phyloP scores from a whole-genome alignment of 2,888 invertebrate genomes.

The Sipha maydis region DNA sequence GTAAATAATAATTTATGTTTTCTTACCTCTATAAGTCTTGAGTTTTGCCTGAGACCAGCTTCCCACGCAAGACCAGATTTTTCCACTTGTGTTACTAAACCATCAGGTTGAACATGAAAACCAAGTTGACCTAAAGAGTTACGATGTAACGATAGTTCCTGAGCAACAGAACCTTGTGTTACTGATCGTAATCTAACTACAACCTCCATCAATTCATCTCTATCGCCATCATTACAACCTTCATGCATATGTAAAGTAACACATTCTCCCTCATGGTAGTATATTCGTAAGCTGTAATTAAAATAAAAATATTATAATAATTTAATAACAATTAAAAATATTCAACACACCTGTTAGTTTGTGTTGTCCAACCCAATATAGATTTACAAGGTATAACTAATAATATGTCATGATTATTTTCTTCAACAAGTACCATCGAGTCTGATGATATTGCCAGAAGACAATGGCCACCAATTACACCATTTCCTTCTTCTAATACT shows the following conservation, averaged over 20 bases:
- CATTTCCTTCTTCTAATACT: slow-evolving; percentile 77
- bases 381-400: slow-evolving; percentile 86
- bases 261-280: slow-evolving; percentile 94
- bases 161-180: slow-evolving; percentile 79
- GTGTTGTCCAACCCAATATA: slow-evolving; percentile 79
- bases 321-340: not conserved
- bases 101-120: slow-evolving; percentile 91
- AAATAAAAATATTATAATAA: slow-evolving; percentile 11
- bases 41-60: slow-evolving; percentile 89
- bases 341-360: slow-evolving; percentile 70
- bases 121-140: slow-evolving; percentile 85
- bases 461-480: slow-evolving; percentile 77
- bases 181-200: slow-evolving; percentile 83
- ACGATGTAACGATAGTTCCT: slow-evolving; percentile 83
- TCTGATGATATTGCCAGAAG: slow-evolving; percentile 89
- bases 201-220: slow-evolving; percentile 79
- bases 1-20: not conserved
- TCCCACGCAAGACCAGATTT: slow-evolving; percentile 77
- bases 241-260: slow-evolving; percentile 82
- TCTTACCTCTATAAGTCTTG: slow-evolving; percentile 82
- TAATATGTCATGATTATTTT: slow-evolving; percentile 81
- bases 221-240: slow-evolving; percentile 70
- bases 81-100: slow-evolving; percentile 94
- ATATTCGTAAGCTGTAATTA: slow-evolving; percentile 76
- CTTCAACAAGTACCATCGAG: slow-evolving; percentile 87